Evolutionary conservation across 2,797 vertebrate species (phyloP), one percentile per base, ranked within the genome.

Genomic region (Coregonus sp.): DNA sequence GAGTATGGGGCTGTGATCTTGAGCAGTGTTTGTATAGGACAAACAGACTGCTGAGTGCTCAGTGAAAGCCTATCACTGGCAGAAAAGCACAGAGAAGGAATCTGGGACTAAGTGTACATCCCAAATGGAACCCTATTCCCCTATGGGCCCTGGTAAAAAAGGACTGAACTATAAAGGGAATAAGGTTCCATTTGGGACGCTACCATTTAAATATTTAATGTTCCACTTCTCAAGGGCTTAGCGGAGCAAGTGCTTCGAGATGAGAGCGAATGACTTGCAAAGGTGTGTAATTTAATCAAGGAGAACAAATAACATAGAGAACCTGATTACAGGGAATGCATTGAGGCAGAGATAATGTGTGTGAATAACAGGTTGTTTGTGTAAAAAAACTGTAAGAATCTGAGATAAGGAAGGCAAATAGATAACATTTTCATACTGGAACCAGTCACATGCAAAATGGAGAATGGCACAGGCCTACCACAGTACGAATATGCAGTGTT

Each of bases 1-100:
- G 77, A 18, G 50, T 52, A 47, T 16, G 67, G 4, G 33, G 15
- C 12, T 18, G 35, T 33, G 67, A 67, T 50, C 59, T 18, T 70
- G 76, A 66, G 79, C 72, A 78, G 72, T 94, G 91, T 95, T 96
- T 95, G 87, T 90, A 92, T 91, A 90, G 89, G 86, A 89, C 92
- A 95, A 92, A 94, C 86, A 92, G 80, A 87, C 86, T 82, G 84
- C 83, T 88, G 92, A 86, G 89, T 89, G 88, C 90, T 87, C 86
- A 86, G 90, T 87, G 89, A 90, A 91, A 91, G 87, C 68, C 91
- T 93, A 94, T 94, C 86, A 92, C 72, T 11, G 88, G 82, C 81
- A 85, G 86, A 47, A 47, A 47, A 47, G 40, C 40, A 47, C 40
- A 92, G 18, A 5, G 56, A 84, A 90, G 91, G 92, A 84, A 89